phyloP scores from a whole-genome alignment of 30 jellyfish, hydroid and myxozoan genomes.

The Chrysaora quinquecirrha region DNA sequence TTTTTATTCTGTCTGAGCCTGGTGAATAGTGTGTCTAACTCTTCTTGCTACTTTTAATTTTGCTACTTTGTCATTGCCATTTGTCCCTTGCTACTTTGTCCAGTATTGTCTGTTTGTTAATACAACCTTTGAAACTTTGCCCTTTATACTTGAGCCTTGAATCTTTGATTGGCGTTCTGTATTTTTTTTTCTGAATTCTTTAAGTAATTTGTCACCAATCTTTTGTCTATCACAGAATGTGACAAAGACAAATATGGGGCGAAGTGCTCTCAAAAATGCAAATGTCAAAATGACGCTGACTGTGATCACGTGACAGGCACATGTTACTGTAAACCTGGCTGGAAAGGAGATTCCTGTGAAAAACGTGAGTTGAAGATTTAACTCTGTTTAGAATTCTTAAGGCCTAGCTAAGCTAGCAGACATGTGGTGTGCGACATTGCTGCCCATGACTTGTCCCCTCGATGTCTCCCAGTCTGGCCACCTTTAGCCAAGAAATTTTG shows the following conservation, averaged over 20 bases:
- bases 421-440: too few relatives aligned
- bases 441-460: too few relatives aligned
- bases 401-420: too few relatives aligned
- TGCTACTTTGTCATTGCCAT: too few relatives aligned
- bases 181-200: not conserved
- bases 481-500: too few relatives aligned
- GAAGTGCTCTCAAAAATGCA: constrained; percentile 3
- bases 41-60: too few relatives aligned
- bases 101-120: not conserved
- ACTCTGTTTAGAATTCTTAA: too few relatives aligned
- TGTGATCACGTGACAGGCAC: constrained; percentile 34
- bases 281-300: not conserved
- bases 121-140: not conserved
- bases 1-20: too few relatives aligned
- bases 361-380: not conserved
- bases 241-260: not conserved
- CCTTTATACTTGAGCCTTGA: not conserved
- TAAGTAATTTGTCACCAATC: not conserved
- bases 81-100: too few relatives aligned
- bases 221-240: not conserved
- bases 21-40: too few relatives aligned
- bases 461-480: too few relatives aligned
- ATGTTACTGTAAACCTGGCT: constrained; percentile 10
- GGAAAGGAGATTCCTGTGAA: not conserved
- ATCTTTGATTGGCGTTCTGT: not conserved